These are phyloP conservation scores for Phaetusa simplex DNA, from an alignment of 2,113 vertebrate genomes.

Conservation along the genomic window DNA sequence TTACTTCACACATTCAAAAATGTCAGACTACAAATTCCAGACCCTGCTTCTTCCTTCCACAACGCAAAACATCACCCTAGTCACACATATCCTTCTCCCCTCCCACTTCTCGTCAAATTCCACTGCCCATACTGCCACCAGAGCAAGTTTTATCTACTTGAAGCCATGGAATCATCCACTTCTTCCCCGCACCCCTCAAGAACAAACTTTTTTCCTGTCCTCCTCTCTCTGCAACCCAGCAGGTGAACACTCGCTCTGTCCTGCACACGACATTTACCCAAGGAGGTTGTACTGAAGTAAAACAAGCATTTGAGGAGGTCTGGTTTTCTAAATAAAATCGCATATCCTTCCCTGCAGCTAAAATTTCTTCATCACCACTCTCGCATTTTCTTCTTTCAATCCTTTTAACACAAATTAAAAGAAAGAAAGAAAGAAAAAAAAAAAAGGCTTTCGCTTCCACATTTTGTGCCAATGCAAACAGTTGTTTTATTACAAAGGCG, in stretches of 20 bases:
- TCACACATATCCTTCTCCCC: background rate
- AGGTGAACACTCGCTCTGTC: background rate
- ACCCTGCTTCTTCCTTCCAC: constrained; percentile 13
- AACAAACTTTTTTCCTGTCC: background rate
- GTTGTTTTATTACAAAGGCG: background rate
- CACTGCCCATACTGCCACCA: background rate
- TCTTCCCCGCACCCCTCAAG: background rate
- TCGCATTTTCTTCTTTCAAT: background rate
- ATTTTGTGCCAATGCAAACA: background rate
- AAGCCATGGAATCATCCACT: background rate
- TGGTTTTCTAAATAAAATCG: background rate
- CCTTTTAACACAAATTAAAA: background rate
- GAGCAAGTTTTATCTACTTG: background rate
- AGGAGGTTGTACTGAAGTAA: background rate
- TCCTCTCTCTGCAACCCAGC: background rate
- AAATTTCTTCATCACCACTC: background rate
- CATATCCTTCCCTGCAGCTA: background rate
- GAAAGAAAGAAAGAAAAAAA: background rate
- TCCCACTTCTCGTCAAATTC: constrained; percentile 11
- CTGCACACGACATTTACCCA: background rate
- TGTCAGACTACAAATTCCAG: background rate
- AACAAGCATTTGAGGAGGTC: background rate
- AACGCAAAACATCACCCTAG: background rate
- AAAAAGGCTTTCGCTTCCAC: background rate
- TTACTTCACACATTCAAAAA: background rate